Base-by-base conservation (phyloP, 2,113 vertebrate species). In the Protomyctophum bolini region DNA sequence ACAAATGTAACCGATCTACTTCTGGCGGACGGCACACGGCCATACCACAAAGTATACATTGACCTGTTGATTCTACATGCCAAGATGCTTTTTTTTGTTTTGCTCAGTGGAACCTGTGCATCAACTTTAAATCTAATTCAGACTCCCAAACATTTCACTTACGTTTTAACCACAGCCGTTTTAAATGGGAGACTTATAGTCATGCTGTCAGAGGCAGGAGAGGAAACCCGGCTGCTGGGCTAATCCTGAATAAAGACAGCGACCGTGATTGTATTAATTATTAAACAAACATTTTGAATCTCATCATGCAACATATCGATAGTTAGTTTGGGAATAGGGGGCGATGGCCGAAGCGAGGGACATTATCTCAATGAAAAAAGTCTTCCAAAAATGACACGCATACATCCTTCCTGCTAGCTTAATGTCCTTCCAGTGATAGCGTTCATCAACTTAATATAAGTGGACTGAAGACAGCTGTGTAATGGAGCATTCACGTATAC, bases 271-370 rank as follows among this genome's bases (percentile, higher is more conserved):
- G 54, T 56, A 21, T 60, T 59, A 2, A 54, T 12, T 8, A 47
- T 12, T 8, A 47, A 62, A 47, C 41, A 62, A 15, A 56, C 10
- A 45, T 21, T 52, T 49, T 64, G 2, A 55, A 58, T 58, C 64
- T 60, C 9, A 12, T 68, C 77, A 74, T 83, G 68, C 70, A 74
- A 74, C 29, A 56, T 61, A 45, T 59, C 46, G 57, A 63, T 14
- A 9, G 45, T 0, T 0, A 62, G 41, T 62, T 54, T 57, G 61
- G 62, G 68, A 6, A 8, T 58, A 70, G 75, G 55, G 55, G 58
- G 11, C 50, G 65, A 80, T 8, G 6, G 74, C 33, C 6, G 33
- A 6, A 47, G 1, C 14, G 57, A 11, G 47, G 8, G 33, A 41
- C 33, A 41, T 50, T 63, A 28, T 6, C 57, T 68, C 1, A 3